A percentile compares a stretch with the other conserved stretches of the same genome.
These are phyloP conservation scores for Bombus pyrosoma DNA, from an alignment of 1,140 invertebrate species.

Conservation along the genomic window DNA sequence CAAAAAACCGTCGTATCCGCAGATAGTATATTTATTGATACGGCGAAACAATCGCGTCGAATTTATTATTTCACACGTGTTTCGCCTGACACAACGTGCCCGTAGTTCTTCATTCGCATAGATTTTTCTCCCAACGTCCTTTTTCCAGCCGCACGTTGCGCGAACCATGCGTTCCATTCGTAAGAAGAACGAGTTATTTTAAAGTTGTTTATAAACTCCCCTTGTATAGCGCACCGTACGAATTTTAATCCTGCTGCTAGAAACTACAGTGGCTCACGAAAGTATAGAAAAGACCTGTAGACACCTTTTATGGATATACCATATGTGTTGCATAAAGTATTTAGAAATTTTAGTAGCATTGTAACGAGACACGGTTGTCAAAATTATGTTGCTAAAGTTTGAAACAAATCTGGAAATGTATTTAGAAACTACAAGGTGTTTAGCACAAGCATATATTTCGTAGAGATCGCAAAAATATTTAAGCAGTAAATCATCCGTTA, in stretches of 20 bases:
- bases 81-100: constrained; percentile 39
- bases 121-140: background rate
- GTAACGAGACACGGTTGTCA: no score
- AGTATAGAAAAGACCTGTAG: no score
- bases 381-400: no score
- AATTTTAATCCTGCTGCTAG: background rate
- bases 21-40: constrained; percentile 70
- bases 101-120: constrained; percentile 25
- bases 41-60: constrained; percentile 65
- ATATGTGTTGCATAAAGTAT: no score
- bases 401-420: no score
- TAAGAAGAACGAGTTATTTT: constrained; percentile 14
- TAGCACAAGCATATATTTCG: no score
- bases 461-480: no score
- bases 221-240: background rate
- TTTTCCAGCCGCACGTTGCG: background rate
- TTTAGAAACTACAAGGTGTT: no score
- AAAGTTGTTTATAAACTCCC: background rate
- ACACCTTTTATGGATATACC: no score
- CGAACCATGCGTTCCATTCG: constrained; percentile 10
- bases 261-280: no score
- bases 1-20: constrained; percentile 57
- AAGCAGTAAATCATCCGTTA: no score
- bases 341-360: no score
- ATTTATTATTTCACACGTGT: constrained; percentile 67